Base-by-base conservation (phyloP, 1,140 invertebrate genomes). In the Rhagoletis pomonella region DNA sequence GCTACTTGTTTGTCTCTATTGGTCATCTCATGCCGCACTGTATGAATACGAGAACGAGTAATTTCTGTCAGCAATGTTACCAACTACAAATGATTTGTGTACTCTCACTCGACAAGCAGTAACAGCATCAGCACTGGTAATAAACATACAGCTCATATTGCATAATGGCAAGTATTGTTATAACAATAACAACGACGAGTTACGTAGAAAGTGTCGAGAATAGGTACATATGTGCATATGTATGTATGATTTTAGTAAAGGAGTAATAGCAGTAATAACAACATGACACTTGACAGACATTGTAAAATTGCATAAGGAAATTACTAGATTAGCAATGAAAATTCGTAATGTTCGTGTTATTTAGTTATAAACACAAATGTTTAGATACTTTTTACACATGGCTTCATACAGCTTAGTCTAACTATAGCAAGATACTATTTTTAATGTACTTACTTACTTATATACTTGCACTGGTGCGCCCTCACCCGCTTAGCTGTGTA, bases 21-120 rank as follows among this genome's bases (percentile, higher is more conserved):
- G 69, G 39, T 73, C 69, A 73, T 47, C 29, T 29, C 44, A 44
- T 50, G 69, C 44, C 44, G 69, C 17, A 17, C 12, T 47, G 19
- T 73, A 73, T 73, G 42, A 73, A 73, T 73, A 73, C 69, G 44
- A 47, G 69, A 29, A 29, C 69, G 69, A 73, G 69, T 73, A 73
- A 73, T 73, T 73, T 73, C 69, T 81, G 47, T 55, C 73, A 81
- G 47, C 73, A 81, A 55, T 81, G 47, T n/a, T 81, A 47, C 47
- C 47, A 81, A 81, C 73, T 81, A 55, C 39, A 73, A n/a, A 47
- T 73, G 67, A 73, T 73, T 73, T 73, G 67, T 73, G 67, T 47
- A 73, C 50, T 6, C 67, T 73, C 5, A 47, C 67, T 73, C 67
- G 17, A 17, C 67, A 47, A 10, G 39, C 39, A 47, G 14, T 17